These are phyloP conservation scores for Phlogophora meticulosa DNA, from an alignment of 2,888 invertebrate genomes.

Conservation along the genomic window DNA sequence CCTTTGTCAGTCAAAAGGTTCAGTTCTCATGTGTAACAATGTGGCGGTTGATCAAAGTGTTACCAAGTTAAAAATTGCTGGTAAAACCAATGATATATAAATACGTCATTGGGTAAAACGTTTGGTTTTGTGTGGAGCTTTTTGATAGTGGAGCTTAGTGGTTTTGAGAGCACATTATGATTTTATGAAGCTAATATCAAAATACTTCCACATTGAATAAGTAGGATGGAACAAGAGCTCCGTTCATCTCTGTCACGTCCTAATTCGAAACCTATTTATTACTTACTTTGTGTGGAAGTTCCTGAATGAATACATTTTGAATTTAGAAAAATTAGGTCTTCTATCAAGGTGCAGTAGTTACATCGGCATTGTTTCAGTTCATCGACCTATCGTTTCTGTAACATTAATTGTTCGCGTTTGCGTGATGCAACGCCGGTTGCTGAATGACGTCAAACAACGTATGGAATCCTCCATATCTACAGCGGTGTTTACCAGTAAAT, in stretches of 20 bases:
- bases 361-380: slow-evolving; percentile 69
- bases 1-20: slow-evolving; percentile 84
- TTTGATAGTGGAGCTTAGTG: too few relatives aligned
- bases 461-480: slow-evolving; percentile 36
- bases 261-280: background rate
- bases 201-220: background rate
- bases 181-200: background rate
- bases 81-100: background rate
- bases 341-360: slow-evolving; percentile 67
- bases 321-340: slow-evolving; percentile 61
- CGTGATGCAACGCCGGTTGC: slow-evolving; percentile 75
- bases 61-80: slow-evolving; percentile 43
- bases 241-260: background rate
- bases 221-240: background rate
- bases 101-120: slow-evolving; percentile 1
- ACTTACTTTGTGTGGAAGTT: slow-evolving; percentile 9
- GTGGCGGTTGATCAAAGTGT: slow-evolving; percentile 82
- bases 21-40: slow-evolving; percentile 78
- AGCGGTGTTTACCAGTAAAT: slow-evolving; percentile 34
- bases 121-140: slow-evolving; percentile 23
- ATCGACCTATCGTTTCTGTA: slow-evolving; percentile 70
- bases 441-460: slow-evolving; percentile 56
- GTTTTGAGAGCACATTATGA: slow-evolving; percentile 5
- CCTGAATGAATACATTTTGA: slow-evolving; percentile 3
- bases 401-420: slow-evolving; percentile 76